A percentile compares a stretch with the other conserved stretches of the same genome.
Evolutionary conservation across 1,140 invertebrate genomes (phyloP).

Genomic region (Drosophila bocki): DNA sequence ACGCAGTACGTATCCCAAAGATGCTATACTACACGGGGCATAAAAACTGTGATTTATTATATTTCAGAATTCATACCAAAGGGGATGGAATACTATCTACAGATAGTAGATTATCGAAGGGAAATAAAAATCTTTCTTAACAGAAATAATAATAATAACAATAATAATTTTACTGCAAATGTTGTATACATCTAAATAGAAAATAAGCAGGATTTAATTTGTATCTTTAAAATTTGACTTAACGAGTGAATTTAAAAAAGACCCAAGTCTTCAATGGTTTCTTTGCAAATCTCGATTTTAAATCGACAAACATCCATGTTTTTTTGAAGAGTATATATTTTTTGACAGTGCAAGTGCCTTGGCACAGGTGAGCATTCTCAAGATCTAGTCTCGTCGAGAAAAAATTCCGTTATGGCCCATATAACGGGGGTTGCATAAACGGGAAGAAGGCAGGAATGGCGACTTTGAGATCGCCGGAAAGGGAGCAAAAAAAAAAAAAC

Average conservation of each 20-base stretch:
- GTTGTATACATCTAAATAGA: too few relatives aligned
- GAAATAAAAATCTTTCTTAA: neutral
- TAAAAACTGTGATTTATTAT: too few relatives aligned
- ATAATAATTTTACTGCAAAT: too few relatives aligned
- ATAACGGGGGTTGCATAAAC: conserved; percentile 44
- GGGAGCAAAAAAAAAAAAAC: conserved; percentile 6
- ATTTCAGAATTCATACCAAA: neutral
- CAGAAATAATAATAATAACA: too few relatives aligned
- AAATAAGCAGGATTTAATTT: too few relatives aligned
- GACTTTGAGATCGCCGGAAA: conserved; percentile 3
- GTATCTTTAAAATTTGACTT: too few relatives aligned
- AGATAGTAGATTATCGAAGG: neutral
- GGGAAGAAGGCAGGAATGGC: conserved; percentile 4
- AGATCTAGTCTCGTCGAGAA: conserved; percentile 11
- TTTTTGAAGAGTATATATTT: neutral
- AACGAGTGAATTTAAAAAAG: neutral
- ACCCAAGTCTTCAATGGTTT: neutral
- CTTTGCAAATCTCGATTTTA: neutral
- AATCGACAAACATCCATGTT: neutral
- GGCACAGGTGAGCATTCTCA: conserved; percentile 15
- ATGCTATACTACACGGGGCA: conserved; percentile 1
- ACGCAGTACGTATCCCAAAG: conserved; percentile 12
- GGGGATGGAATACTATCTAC: too few relatives aligned
- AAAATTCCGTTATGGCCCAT: conserved; percentile 41
- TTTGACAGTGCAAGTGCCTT: neutral